Conservation (phyloP, 2,888 invertebrate genomes). For the Rotaria macrura region DNA sequence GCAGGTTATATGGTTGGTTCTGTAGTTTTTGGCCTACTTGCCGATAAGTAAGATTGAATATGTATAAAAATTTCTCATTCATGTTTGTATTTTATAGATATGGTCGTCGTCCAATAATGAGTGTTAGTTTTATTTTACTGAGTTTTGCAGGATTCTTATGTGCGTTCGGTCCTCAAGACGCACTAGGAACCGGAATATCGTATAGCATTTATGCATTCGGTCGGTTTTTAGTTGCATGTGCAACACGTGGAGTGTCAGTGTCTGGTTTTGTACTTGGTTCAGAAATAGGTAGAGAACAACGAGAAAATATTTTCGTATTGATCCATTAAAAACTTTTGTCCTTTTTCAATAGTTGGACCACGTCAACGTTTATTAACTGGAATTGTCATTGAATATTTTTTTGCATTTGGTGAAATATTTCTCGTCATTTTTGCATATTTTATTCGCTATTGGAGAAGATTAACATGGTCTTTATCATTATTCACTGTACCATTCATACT, state of each 20-base stretch:
- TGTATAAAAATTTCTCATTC: background rate
- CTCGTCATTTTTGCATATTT: background rate
- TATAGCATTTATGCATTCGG: background rate
- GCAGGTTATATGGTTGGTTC: constrained; percentile 10
- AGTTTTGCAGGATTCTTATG: background rate
- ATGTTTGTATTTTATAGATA: background rate
- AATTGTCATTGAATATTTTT: constrained; percentile 21
- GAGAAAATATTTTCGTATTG: no score
- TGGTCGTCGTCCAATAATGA: constrained; percentile 17
- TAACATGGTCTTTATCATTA: background rate
- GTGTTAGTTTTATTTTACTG: constrained; percentile 17
- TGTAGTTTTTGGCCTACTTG: background rate
- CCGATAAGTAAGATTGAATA: background rate
- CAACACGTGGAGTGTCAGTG: constrained; percentile 12
- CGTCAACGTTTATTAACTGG: background rate
- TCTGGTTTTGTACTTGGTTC: constrained; percentile 17
- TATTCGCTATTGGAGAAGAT: constrained; percentile 11
- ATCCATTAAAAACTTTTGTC: no score
- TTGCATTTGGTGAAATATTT: constrained; percentile 6
- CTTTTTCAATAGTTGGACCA: constrained; percentile 11
- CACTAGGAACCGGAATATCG: background rate
- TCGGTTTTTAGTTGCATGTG: background rate
- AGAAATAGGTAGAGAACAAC: no score
- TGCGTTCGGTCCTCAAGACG: background rate
- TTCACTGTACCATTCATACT: background rate